Evolutionary conservation across 2,797 vertebrate species (phyloP), one percentile per base, ranked within the genome.

Genomic region (Poecile montanus): DNA sequence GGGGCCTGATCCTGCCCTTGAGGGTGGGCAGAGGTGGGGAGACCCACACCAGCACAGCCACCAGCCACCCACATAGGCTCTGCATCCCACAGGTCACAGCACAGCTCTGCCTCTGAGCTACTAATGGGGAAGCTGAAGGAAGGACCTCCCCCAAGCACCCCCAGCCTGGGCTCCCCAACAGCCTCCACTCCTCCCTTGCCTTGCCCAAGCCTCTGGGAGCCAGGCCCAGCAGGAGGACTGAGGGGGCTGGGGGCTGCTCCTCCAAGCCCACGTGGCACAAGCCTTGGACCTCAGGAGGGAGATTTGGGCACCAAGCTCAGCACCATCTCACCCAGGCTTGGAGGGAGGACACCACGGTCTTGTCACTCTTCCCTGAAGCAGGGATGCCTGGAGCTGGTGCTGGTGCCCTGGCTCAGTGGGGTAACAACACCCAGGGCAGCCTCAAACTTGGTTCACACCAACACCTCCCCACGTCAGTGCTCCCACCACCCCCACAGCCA

Each of bases 391-490:
- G 45, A 85, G 60, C 54, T 8, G 3, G 34, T 57, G n/a, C 88
- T 25, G 48, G 36, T 57, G 60, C 50, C 67, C 16, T 8, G 65
- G 56, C 45, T 88, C 2, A 0, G 48, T 34, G 53, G 17, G 34
- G 18, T 67, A 36, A 63, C n/a, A 48, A 17, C 3, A 6, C 23
- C n/a, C 38, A n/a, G 50, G 36, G 76, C 30, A 54, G 47, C 68
- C 44, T 44, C 65, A 63, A 48, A 60, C 4, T 5, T 0, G 0
- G 48, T 70, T 47, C 61, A 9, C 5, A 25, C 21, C 56, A 47
- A 9, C 2, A 1, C 9, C 1, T 3, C n/a, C 57, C 42, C 8
- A 1, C 1, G 0, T 42, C 17, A 8, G 25, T 30, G 30, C 29
- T 89, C 48, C 60, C 11, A 2, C 34, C 16, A 4, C 29, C 48